These are phyloP conservation scores for Gobius niger DNA, from an alignment of 2,113 vertebrate genomes.

Conservation along the genomic window DNA sequence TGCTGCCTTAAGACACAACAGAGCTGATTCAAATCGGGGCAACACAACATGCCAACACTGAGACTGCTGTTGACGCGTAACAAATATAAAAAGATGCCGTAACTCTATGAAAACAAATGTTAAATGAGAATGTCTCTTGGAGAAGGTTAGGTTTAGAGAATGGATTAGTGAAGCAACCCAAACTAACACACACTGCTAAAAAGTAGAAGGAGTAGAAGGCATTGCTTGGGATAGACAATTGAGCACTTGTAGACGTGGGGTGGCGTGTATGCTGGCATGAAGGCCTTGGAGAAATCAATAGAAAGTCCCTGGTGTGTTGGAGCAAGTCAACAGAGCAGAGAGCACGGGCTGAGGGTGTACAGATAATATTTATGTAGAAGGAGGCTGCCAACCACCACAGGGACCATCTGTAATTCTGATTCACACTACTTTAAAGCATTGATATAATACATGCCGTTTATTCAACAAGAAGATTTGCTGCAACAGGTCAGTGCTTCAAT, in stretches of 20 bases:
- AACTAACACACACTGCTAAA: neutral
- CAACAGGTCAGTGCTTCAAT: slow-evolving; percentile 54
- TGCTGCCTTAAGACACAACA: slow-evolving; percentile 34
- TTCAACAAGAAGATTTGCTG: slow-evolving; percentile 51
- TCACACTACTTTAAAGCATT: slow-evolving; percentile 66
- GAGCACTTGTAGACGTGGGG: slow-evolving; percentile 46
- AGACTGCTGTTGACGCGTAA: neutral
- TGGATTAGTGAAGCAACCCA: neutral
- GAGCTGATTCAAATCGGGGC: slow-evolving; percentile 21
- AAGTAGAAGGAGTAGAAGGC: slow-evolving; percentile 4
- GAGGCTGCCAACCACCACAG: slow-evolving; percentile 52
- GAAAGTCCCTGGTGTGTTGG: slow-evolving; percentile 55
- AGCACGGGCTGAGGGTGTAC: slow-evolving; percentile 44
- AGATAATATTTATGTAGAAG: slow-evolving; percentile 74
- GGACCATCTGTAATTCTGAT: slow-evolving; percentile 72
- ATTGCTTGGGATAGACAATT: slow-evolving; percentile 10
- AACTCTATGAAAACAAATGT: neutral
- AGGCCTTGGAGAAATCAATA: slow-evolving; percentile 71
- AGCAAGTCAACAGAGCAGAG: slow-evolving; percentile 68
- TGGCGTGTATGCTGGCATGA: slow-evolving; percentile 54
- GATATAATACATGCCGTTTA: slow-evolving; percentile 64
- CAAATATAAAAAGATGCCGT: neutral
- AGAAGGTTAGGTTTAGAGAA: neutral
- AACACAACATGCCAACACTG: slow-evolving; percentile 6
- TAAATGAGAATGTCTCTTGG: neutral